Conservation (phyloP, 2,113 vertebrate species). For the Monopterus albus region DNA sequence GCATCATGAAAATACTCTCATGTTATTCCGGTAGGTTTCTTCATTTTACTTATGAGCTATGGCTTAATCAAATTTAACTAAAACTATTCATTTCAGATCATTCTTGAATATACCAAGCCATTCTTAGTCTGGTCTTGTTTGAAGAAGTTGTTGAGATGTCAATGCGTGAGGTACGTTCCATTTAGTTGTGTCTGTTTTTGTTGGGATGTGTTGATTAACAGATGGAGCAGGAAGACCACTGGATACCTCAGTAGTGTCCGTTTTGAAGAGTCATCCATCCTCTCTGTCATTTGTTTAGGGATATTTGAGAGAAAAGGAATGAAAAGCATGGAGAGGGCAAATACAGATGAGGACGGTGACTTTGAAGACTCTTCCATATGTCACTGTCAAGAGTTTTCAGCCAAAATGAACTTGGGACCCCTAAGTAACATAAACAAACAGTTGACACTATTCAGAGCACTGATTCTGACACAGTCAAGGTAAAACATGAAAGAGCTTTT, state of each 20-base stretch:
- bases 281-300: constrained; percentile 35
- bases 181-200: constrained; percentile 60
- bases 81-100: neutral
- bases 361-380: constrained; percentile 64
- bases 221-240: constrained; percentile 43
- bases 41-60: neutral
- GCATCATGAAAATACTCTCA: constrained; percentile 1
- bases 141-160: constrained; percentile 26
- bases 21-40: constrained; percentile 1
- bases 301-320: constrained; percentile 61
- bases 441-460: constrained; percentile 12
- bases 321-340: constrained; percentile 40
- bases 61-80: constrained; percentile 9
- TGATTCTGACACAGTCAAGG: constrained; percentile 7
- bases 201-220: constrained; percentile 63
- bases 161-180: constrained; percentile 9
- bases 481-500: constrained; percentile 42
- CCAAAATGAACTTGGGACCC: constrained; percentile 8
- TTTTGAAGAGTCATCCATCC: constrained; percentile 45
- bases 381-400: constrained; percentile 54
- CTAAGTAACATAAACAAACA: constrained; percentile 50
- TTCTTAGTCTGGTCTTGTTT: constrained; percentile 6
- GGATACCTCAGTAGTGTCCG: constrained; percentile 26
- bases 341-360: constrained; percentile 27
- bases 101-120: neutral